phyloP scores from a whole-genome alignment of 2,113 vertebrate genomes.

The Hipposideros armiger region DNA sequence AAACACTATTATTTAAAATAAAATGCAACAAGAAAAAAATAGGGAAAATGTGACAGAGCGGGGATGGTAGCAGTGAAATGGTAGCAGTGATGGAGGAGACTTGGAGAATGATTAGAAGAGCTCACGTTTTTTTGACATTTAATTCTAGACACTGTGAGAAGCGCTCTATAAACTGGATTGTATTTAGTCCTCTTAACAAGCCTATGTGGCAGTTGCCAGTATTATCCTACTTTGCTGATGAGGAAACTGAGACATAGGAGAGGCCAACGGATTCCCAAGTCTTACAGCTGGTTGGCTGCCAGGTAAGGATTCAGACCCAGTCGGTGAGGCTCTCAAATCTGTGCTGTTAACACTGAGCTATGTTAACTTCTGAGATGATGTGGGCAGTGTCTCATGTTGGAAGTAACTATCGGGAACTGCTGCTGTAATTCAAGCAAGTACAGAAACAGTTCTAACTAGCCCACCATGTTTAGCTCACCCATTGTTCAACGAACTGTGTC shows the following conservation, averaged over 20 bases:
- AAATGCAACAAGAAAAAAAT: neutral
- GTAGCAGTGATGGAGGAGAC: neutral
- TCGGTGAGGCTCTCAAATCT: neutral
- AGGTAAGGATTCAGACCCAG: neutral
- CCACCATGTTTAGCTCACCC: neutral
- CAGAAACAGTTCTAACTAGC: neutral
- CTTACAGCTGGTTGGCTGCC: neutral
- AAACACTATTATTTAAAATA: constrained; percentile 23
- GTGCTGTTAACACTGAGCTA: neutral
- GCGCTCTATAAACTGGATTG: neutral
- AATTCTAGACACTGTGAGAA: neutral
- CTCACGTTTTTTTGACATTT: neutral
- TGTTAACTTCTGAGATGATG: neutral
- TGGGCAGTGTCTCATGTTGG: neutral
- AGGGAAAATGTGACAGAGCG: neutral
- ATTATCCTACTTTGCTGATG: neutral
- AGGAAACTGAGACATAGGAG: neutral
- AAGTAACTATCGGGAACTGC: neutral
- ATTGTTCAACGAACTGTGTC: neutral
- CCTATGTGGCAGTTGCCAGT: neutral
- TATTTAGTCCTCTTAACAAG: neutral
- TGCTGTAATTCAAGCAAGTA: neutral
- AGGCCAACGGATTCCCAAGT: neutral
- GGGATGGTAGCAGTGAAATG: neutral
- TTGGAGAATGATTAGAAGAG: neutral